Evolutionary conservation across 2,888 invertebrate genomes (phyloP).

Genomic region (Eubasilissa splendida): DNA sequence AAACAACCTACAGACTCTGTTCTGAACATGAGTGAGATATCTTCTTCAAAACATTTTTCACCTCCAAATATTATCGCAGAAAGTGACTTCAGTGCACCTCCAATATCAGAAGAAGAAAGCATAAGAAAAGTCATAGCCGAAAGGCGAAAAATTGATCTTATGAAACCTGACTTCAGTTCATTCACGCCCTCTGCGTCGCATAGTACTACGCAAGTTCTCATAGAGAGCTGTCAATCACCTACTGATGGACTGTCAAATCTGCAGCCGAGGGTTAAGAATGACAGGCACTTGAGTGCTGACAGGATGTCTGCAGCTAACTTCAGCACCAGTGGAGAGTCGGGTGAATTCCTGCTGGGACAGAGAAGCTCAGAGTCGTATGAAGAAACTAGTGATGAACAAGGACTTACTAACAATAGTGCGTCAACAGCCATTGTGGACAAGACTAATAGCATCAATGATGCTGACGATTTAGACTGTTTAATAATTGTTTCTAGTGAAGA

Average conservation of each 20-base stretch:
- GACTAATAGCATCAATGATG: conserved; percentile 57
- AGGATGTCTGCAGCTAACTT: conserved; percentile 58
- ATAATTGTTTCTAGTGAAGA: conserved; percentile 54
- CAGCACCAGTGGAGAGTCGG: conserved; percentile 58
- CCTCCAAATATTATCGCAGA: conserved; percentile 52
- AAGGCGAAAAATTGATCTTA: conserved; percentile 73
- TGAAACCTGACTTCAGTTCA: conserved; percentile 53
- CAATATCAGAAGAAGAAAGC: conserved; percentile 63
- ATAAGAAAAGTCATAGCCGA: conserved; percentile 77
- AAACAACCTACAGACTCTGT: conserved; percentile 19
- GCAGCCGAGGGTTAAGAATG: conserved; percentile 47
- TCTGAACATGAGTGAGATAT: conserved; percentile 47
- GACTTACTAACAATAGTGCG: conserved; percentile 56
- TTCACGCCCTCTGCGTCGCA: conserved; percentile 42
- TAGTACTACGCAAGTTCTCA: conserved; percentile 56
- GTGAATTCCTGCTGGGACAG: conserved; percentile 56
- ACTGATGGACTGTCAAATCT: conserved; percentile 48
- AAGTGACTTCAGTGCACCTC: conserved; percentile 50
- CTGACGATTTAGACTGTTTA: conserved; percentile 57
- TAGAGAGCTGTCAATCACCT: conserved; percentile 56
- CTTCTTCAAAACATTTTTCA: conserved; percentile 43
- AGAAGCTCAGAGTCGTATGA: conserved; percentile 58
- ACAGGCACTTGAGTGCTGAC: conserved; percentile 57
- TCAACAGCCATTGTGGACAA: conserved; percentile 58
- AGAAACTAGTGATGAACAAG: conserved; percentile 58